Evolutionary conservation across 2,797 vertebrate genomes (phyloP).

Genomic region (Gymnoscopelus braueri): DNA sequence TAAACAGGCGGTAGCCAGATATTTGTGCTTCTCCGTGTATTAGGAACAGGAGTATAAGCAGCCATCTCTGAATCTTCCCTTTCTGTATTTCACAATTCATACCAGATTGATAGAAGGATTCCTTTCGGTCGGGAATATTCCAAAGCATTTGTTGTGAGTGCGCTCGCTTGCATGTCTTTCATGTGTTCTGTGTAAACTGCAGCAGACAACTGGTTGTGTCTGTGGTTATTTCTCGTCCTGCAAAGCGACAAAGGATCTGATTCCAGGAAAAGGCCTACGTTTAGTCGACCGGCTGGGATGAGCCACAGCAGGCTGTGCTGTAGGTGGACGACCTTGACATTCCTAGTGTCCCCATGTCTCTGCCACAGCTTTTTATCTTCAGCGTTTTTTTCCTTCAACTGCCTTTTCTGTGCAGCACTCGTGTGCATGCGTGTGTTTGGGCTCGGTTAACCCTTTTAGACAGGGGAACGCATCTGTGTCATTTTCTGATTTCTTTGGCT

Average conservation of each 20-base stretch:
- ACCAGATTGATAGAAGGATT: conserved; percentile 63
- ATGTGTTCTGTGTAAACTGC: conserved; percentile 58
- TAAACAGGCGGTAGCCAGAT: conserved; percentile 35
- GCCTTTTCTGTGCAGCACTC: conserved; percentile 16
- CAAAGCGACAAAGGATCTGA: conserved; percentile 38
- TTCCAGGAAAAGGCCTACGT: conserved; percentile 42
- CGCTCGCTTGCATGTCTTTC: conserved; percentile 40
- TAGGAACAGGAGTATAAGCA: conserved; percentile 17
- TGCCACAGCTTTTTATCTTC: conserved; percentile 14
- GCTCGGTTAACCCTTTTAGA: too few relatives aligned
- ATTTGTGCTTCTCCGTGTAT: conserved; percentile 7
- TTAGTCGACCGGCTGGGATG: conserved; percentile 37
- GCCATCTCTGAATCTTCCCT: conserved; percentile 36
- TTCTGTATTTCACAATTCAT: conserved; percentile 51
- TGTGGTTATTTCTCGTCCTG: conserved; percentile 30
- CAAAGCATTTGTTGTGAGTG: conserved; percentile 55
- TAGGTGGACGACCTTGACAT: conserved; percentile 36
- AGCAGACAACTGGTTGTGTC: conserved; percentile 57
- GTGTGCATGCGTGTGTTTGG: neutral
- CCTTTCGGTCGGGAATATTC: conserved; percentile 53
- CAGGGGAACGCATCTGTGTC: too few relatives aligned
- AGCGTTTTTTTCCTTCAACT: conserved; percentile 11
- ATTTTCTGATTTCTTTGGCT: too few relatives aligned
- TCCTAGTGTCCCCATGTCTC: conserved; percentile 7
- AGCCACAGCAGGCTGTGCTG: conserved; percentile 25